Evolutionary conservation across 2,113 vertebrate genomes (phyloP), one percentile per base, ranked within the genome.

Genomic region (Noturus placidus): DNA sequence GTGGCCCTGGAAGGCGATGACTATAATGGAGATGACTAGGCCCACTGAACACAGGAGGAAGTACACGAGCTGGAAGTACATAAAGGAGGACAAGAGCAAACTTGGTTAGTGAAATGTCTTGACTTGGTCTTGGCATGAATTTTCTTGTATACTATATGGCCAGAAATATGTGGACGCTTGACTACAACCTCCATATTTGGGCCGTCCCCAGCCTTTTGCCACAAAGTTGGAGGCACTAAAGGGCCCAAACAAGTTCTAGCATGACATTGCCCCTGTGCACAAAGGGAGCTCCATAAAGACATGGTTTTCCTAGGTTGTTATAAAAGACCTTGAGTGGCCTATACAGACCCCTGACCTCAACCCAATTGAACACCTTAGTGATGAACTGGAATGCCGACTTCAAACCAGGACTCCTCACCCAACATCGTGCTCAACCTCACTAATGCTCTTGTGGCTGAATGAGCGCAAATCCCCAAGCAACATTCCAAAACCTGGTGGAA

Each of bases 11-110:
- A 99, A 99, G 0, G 98, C 96, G 82, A 95, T 92, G 0, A 96
- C 98, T 94, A 98, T 84, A 82, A 97, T 92, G 0, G 97, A 98
- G 46, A 97, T 93, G 13, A 96, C 93, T 93, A 99, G 92, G 80
- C 95, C 96, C 14, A 97, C 87, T 19, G 95, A 92, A 0, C 96
- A 97, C 93, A 99, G 93, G 89, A 97, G n/a, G 74, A 99, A 99
- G 92, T 99, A 99, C 2, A 95, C 84, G 35, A 99, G 92, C 98
- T 99, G 95, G 5, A 91, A 54, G 5, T 61, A 56, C 27, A 81
- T 27, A 19, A 67, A 33, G 50, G 35, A 86, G 56, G 3, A 22
- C 2, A 78, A 59, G 2, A n/a, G 20, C 50, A 38, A 67, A 6
- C 5, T 22, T 25, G 33, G 15, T 76, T 33, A 86, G n/a, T 63